Percentiles rank a stretch among this genome's conserved stretches.
phyloP scores from a whole-genome alignment of 1,140 invertebrate species.

The Chironomus tepperi region DNA sequence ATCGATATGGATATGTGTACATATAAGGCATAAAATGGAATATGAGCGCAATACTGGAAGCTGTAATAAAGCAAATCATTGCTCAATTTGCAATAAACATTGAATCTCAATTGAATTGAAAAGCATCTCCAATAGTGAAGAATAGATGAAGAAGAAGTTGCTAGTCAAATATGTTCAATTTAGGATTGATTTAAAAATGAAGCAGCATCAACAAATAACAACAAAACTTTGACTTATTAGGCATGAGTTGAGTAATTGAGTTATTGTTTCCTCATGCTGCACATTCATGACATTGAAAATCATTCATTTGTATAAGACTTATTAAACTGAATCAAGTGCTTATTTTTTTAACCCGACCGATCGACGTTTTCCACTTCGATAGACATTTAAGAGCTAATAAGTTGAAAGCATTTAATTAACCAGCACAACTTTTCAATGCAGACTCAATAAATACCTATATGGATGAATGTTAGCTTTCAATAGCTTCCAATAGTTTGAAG shows the following conservation, averaged over 20 bases:
- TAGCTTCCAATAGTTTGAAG: neutral
- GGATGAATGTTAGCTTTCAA: neutral
- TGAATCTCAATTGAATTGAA: neutral
- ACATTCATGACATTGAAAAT: constrained; percentile 8
- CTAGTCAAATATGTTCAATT: neutral
- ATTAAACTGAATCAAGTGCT: constrained; percentile 1
- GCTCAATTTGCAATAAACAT: neutral
- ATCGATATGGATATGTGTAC: neutral
- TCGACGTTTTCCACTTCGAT: neutral
- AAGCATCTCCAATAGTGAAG: neutral
- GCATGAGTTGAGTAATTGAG: constrained; percentile 14
- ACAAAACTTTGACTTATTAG: neutral
- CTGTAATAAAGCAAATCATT: constrained; percentile 7
- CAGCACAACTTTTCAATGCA: neutral
- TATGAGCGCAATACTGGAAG: neutral
- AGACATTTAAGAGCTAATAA: constrained; percentile 2
- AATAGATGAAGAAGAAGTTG: neutral
- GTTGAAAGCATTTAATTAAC: constrained; percentile 9
- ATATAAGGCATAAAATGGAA: neutral
- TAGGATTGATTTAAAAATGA: neutral
- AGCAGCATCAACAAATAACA: neutral
- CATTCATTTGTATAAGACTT: constrained; percentile 7
- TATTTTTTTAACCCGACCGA: neutral
- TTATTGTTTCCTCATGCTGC: constrained; percentile 12
- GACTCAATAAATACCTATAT: too few species aligned